Percentiles rank a stretch among this genome's conserved stretches.
Evolutionary conservation across 2,888 invertebrate genomes (phyloP).

Genomic region (Melipona bicolor): DNA sequence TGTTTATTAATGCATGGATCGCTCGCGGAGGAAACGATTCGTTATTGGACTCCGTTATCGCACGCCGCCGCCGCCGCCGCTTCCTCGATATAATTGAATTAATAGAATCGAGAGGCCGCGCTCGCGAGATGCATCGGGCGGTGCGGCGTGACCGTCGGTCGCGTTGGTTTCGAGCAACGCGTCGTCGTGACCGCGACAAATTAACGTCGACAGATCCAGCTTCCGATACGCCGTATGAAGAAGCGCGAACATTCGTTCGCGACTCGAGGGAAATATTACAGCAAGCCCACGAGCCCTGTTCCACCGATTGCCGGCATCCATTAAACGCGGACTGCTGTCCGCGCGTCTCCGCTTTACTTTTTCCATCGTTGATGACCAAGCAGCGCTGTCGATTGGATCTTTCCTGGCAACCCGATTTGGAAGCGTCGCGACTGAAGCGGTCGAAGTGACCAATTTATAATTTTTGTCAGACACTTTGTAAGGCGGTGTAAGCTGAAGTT

Average conservation of each 20-base stretch:
- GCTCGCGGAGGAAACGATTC: slow-evolving; percentile 64
- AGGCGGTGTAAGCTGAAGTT: too few species aligned
- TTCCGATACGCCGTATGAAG: slow-evolving; percentile 54
- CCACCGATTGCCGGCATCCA: slow-evolving; percentile 54
- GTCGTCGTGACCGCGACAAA: slow-evolving; percentile 35
- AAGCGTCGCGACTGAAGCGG: too few species aligned
- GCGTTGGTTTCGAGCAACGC: slow-evolving; percentile 25
- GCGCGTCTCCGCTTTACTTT: background rate
- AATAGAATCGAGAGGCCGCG: slow-evolving; percentile 63
- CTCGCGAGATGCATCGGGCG: slow-evolving; percentile 51
- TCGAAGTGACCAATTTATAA: too few species aligned
- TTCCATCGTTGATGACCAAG: too few species aligned
- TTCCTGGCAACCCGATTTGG: too few species aligned
- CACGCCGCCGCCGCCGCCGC: slow-evolving; percentile 44
- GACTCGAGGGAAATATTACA: slow-evolving; percentile 47
- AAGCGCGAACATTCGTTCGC: slow-evolving; percentile 42
- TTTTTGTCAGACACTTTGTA: too few species aligned
- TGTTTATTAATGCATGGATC: slow-evolving; percentile 63
- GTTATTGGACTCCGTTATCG: slow-evolving; percentile 66
- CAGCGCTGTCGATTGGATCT: too few species aligned
- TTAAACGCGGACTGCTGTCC: slow-evolving; percentile 40
- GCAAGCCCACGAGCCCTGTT: slow-evolving; percentile 29
- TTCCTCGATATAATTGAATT: slow-evolving; percentile 71
- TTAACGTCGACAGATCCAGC: slow-evolving; percentile 45
- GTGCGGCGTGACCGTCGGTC: slow-evolving; percentile 24